Evolutionary conservation across 1,140 invertebrate species (phyloP), one percentile per base, ranked within the genome.

Genomic region (Atta cephalotes): DNA sequence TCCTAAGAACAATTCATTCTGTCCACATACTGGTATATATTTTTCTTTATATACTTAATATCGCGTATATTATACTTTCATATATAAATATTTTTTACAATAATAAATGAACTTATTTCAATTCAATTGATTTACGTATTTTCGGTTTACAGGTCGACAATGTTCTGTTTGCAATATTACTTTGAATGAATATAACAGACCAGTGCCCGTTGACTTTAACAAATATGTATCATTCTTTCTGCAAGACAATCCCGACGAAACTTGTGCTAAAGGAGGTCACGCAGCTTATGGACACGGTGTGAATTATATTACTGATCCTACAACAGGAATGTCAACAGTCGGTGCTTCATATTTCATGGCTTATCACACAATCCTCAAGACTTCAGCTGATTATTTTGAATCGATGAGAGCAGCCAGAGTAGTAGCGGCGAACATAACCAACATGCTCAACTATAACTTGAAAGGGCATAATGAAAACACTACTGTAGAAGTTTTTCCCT

Each of bases 281-380:
- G 97, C 98, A 1, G 97, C 98, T 0, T 98, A 98, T 93, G 96
- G 96, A 0, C 96, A 96, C 85, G 97, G 96, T 71, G 97, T 98
- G 18, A 97, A 97, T 87, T 97, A 96, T 77, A 28, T 90, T 4
- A 95, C 94, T 1, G 95, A 96, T 85, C 87, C 92, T 9, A 94
- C 90, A 31, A 92, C 93, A 25, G 85, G 95, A 84, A 56, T 93
- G 58, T 95, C 95, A 1, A 84, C 93, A 21, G 96, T 98, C 1
- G 96, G 96, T 1, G 96, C 97, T 1, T 98, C 97, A 0, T 98
- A 99, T 94, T 99, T 99, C 94, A 99, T 98, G 98, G 97, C 98
- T 0, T 99, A 99, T 95, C 99, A 99, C 94, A 98, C 98, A 0
- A 97, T 99, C n/a, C 95, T 99, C 25, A 99, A 98, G 94, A 97